Evolutionary conservation across 2,888 invertebrate genomes (phyloP), one percentile per base, ranked within the genome.

Genomic region (Cephus rjabovi): DNA sequence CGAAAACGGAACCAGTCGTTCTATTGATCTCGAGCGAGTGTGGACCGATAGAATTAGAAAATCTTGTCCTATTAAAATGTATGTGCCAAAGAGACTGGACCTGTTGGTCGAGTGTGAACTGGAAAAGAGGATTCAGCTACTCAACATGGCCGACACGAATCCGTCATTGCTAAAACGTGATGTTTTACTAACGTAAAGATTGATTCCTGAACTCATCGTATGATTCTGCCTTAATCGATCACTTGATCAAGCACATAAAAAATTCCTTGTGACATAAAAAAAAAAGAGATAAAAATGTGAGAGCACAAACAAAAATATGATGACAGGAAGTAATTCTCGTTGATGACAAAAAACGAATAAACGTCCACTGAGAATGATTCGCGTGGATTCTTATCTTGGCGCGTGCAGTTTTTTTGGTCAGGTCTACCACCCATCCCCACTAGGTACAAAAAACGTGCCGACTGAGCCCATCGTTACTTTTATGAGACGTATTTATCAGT

Each of bases 401-500:
- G 56, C 6, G 23, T 56, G 56, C 6, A 56, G 56, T 9, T 56
- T 56, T 56, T 56, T 56, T 1, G 9, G 23, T 56, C 56, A 56
- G 23, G 56, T 9, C 56, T 56, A 23, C 23, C 56, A 56, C 23
- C 56, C 56, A 23, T 9, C 2, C 2, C 23, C 56, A 23, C 56
- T 56, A 56, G 56, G 2, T 15, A 56, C 23, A 56, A 56, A 56
- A 40, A 56, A 56, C 56, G 9, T 56, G 9, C 56, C 56, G 56
- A 56, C 23, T 23, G 56, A 56, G 1, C 56, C 56, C 56, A 56
- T 23, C 23, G 56, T 31, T 71, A 71, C 33, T 31, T 71, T 71
- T 71, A 71, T 34, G 71, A 31, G 71, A 33, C 71, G 31, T 33
- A 71, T 71, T 71, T 71, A 71, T 71, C 71, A 71, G 33, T 31